These are phyloP conservation scores for Zoroaster sp. DNA, from an alignment of 53 echinoderm and acorn worm species.

Conservation along the genomic window DNA sequence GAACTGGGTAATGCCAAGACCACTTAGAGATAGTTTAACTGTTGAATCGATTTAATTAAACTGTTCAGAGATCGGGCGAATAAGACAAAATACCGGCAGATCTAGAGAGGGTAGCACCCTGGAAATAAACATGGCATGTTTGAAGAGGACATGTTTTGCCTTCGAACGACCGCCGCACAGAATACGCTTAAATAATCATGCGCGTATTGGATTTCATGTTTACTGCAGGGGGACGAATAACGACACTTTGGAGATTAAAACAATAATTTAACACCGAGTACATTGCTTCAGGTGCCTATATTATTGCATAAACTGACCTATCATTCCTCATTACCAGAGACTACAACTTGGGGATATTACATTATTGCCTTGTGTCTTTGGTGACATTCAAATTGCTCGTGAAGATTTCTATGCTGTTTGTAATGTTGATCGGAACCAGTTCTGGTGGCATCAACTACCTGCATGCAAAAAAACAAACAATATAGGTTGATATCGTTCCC, in stretches of 20 bases:
- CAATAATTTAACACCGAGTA: not conserved
- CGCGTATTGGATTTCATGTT: not conserved
- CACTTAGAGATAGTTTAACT: not conserved
- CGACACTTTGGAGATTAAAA: not conserved
- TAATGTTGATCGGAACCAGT: too few species aligned
- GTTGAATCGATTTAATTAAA: conserved; percentile 47
- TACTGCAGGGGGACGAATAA: not conserved
- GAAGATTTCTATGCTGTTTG: too few species aligned
- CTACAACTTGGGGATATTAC: not conserved
- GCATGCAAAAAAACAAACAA: too few species aligned
- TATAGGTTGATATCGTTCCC: too few species aligned
- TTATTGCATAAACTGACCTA: not conserved
- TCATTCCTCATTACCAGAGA: not conserved
- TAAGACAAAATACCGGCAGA: not conserved
- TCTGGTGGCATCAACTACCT: too few species aligned
- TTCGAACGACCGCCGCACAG: not conserved
- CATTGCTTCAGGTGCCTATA: not conserved
- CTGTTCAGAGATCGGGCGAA: not conserved
- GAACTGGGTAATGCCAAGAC: not conserved
- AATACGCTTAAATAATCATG: not conserved
- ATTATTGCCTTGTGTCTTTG: too few species aligned
- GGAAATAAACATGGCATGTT: not conserved
- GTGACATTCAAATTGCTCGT: too few species aligned
- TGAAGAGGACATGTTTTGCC: not conserved
- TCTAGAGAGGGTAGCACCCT: not conserved